Conservation (phyloP, 35 echinoderm and acorn worm genomes). For the Stichopus chloronotus region DNA sequence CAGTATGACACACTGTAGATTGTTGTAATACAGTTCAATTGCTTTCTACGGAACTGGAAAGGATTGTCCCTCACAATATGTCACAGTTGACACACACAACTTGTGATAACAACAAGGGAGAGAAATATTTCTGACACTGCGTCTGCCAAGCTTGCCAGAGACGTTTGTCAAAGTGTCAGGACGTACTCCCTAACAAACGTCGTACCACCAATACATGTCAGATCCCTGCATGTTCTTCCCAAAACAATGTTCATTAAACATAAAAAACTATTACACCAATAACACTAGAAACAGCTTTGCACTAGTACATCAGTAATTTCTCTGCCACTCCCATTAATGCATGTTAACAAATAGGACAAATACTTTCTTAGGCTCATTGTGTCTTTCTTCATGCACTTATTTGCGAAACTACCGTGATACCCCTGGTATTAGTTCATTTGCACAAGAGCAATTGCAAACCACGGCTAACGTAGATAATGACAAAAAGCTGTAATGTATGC, state of each 20-base stretch:
- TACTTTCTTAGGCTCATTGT: background rate
- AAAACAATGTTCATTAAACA: background rate
- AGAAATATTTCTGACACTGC: background rate
- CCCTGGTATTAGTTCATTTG: background rate
- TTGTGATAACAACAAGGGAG: background rate
- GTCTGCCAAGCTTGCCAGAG: background rate
- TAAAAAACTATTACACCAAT: background rate
- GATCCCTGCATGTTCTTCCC: background rate
- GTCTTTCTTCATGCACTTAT: background rate
- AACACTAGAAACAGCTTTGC: conserved; percentile 1
- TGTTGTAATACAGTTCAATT: background rate
- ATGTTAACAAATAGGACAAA: conserved; percentile 10
- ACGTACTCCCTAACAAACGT: background rate
- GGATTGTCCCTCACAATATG: background rate
- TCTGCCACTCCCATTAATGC: conserved; percentile 38
- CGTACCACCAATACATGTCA: conserved; percentile 8
- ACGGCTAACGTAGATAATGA: background rate
- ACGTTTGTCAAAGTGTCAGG: background rate
- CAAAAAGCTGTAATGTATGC: conserved; percentile 33
- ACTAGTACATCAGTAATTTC: background rate
- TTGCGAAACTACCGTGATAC: background rate
- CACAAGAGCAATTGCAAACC: background rate
- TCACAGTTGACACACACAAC: background rate
- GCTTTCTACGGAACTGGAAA: background rate
- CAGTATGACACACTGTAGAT: background rate